Conservation (phyloP, 2,797 vertebrate genomes). For the Oreortyx pictus region DNA sequence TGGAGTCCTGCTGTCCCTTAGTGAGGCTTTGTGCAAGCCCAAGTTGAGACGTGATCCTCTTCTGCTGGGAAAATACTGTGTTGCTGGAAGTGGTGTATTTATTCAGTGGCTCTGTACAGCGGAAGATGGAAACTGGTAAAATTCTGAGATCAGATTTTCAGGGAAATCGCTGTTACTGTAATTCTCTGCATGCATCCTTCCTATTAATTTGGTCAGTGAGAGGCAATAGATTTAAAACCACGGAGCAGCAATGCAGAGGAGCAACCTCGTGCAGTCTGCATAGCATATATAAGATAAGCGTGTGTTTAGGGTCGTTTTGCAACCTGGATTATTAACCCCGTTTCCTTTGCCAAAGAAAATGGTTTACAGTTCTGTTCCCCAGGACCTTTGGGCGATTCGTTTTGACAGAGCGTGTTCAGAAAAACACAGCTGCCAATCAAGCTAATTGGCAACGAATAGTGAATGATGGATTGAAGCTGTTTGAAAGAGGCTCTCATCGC, state of each 20-base stretch:
- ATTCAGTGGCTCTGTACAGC: neutral
- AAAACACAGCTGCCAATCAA: constrained; percentile 65
- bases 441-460: constrained; percentile 60
- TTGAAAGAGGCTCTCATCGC: neutral
- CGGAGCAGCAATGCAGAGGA: neutral
- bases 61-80: neutral
- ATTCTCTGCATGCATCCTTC: neutral
- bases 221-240: neutral
- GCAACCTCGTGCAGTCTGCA: neutral
- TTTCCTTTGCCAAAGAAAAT: constrained; percentile 57
- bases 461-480: constrained; percentile 44
- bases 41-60: neutral
- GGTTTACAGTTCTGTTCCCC: constrained; percentile 45
- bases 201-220: neutral
- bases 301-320: constrained; percentile 8
- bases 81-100: neutral
- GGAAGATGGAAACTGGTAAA: neutral
- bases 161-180: neutral
- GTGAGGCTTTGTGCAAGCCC: neutral
- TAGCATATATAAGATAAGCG: neutral
- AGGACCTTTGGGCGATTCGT: constrained; percentile 42
- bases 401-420: constrained; percentile 37
- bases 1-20: neutral
- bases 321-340: constrained; percentile 47
- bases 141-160: neutral